Percentiles rank a stretch among this genome's conserved stretches.
phyloP scores from a whole-genome alignment of 1,140 invertebrate species.

The Drosophila nebulosa region DNA sequence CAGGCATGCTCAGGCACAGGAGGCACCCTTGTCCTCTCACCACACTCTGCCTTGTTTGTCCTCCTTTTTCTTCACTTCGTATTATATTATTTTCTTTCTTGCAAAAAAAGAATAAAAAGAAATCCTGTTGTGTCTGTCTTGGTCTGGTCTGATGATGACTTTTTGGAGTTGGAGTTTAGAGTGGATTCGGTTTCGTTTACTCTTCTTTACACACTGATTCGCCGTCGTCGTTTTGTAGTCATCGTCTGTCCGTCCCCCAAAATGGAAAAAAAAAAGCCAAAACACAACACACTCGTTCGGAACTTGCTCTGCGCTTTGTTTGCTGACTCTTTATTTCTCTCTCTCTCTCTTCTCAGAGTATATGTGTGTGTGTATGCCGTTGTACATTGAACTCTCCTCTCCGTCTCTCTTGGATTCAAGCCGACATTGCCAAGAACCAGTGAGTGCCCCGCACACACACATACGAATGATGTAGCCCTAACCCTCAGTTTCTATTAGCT shows the following conservation, averaged over 20 bases:
- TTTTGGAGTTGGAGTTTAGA: conserved; percentile 33
- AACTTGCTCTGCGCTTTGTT: conserved; percentile 71
- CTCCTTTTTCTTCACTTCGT: conserved; percentile 23
- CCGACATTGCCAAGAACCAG: not conserved
- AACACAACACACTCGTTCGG: conserved; percentile 49
- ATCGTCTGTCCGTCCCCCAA: not conserved
- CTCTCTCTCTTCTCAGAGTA: not conserved
- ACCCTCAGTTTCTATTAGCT: not conserved
- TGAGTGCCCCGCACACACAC: not conserved
- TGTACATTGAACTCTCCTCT: conserved; percentile 66
- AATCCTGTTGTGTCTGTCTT: conserved; percentile 60
- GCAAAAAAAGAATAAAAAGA: conserved; percentile 48
- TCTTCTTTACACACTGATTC: conserved; percentile 52
- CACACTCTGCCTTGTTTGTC: conserved; percentile 10
- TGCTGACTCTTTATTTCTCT: conserved; percentile 22
- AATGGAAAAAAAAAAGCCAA: conserved; percentile 30
- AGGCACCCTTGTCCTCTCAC: not conserved
- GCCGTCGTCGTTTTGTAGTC: conserved; percentile 13
- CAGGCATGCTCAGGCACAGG: not conserved
- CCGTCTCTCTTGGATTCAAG: not conserved
- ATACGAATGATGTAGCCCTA: not conserved
- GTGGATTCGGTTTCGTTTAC: conserved; percentile 43
- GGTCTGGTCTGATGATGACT: conserved; percentile 14
- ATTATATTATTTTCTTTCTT: conserved; percentile 21
- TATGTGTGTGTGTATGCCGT: conserved; percentile 26